Percentiles rank a stretch among this genome's conserved stretches.
These are phyloP conservation scores for Camponotus pennsylvanicus DNA, from an alignment of 1,140 invertebrate species.

Conservation along the genomic window DNA sequence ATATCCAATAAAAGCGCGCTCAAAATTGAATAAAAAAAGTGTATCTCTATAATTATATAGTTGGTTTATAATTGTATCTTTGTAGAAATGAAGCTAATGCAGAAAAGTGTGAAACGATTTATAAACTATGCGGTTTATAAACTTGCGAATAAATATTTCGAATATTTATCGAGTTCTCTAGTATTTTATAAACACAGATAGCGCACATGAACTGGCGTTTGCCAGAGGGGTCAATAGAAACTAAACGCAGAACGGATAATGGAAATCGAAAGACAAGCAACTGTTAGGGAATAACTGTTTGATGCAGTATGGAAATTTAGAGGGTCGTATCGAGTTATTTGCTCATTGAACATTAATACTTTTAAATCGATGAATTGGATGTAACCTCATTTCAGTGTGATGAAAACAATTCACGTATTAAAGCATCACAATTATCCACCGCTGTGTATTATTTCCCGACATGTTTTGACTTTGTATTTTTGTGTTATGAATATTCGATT, in stretches of 20 bases:
- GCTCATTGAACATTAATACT: conserved; percentile 17
- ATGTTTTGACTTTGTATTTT: background rate
- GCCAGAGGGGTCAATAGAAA: conserved; percentile 55
- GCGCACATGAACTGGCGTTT: conserved; percentile 24
- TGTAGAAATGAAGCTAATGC: background rate
- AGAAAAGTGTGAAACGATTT: background rate
- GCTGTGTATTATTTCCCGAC: background rate
- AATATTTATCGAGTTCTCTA: background rate
- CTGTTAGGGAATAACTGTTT: conserved; percentile 30
- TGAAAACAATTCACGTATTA: background rate
- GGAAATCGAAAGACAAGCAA: conserved; percentile 70
- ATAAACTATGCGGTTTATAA: background rate
- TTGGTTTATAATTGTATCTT: background rate
- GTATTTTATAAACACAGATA: background rate
- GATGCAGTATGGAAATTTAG: conserved; percentile 20
- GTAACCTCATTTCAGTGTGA: background rate
- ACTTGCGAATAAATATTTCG: background rate
- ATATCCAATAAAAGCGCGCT: background rate
- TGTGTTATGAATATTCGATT: background rate
- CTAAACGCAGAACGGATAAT: conserved; percentile 16
- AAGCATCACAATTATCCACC: background rate
- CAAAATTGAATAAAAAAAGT: background rate
- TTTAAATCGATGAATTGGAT: conserved; percentile 15
- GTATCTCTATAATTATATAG: background rate
- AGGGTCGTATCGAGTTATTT: conserved; percentile 17